phyloP scores from a whole-genome alignment of 1,140 invertebrate genomes.

The Cecropterus lyciades region DNA sequence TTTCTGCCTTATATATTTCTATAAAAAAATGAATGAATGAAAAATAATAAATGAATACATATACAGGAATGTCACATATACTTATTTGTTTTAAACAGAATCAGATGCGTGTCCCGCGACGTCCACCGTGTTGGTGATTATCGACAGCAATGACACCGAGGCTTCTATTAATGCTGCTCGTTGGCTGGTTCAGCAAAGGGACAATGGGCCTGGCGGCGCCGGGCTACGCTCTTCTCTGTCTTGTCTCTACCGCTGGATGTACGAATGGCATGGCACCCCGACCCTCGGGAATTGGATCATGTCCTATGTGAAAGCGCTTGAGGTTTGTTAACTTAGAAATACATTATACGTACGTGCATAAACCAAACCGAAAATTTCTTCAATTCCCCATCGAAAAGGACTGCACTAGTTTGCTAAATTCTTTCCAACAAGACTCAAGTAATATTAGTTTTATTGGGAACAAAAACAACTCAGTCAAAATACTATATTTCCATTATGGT shows the following conservation, averaged over 20 bases:
- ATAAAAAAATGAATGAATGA: too few relatives aligned
- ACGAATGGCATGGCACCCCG: conserved; percentile 65
- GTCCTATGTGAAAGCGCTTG: conserved; percentile 66
- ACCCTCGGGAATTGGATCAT: conserved; percentile 64
- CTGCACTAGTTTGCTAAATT: too few relatives aligned
- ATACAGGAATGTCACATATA: too few relatives aligned
- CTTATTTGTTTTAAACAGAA: conserved; percentile 42
- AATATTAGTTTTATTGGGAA: too few relatives aligned
- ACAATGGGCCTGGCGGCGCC: conserved; percentile 54
- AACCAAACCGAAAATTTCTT: too few relatives aligned
- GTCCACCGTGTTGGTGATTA: conserved; percentile 61
- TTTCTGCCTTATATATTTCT: too few relatives aligned
- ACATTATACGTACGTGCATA: too few relatives aligned
- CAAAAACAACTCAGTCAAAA: too few relatives aligned
- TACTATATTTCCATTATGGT: too few relatives aligned
- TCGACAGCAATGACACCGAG: conserved; percentile 54
- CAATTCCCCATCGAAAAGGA: too few relatives aligned
- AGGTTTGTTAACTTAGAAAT: conserved; percentile 47
- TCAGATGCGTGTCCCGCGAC: conserved; percentile 59
- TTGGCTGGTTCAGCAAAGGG: conserved; percentile 62
- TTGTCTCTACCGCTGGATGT: conserved; percentile 67
- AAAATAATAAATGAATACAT: too few relatives aligned
- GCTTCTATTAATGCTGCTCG: conserved; percentile 49
- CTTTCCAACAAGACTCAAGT: too few relatives aligned
- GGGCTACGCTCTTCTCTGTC: conserved; percentile 58